Conservation (phyloP, 2,888 invertebrate genomes). For the Fragum whitleyi region DNA sequence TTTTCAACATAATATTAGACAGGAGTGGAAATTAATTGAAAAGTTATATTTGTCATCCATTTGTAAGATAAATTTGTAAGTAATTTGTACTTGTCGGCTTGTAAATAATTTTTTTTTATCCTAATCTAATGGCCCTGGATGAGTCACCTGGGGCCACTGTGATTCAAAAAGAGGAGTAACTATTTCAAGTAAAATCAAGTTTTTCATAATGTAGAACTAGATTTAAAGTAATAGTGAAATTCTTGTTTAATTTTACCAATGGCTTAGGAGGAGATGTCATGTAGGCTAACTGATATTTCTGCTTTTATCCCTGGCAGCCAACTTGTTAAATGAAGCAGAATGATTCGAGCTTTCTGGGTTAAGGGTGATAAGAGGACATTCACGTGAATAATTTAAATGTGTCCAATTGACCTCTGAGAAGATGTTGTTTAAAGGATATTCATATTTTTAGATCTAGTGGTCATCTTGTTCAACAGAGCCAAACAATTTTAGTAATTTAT, state of each 20-base stretch:
- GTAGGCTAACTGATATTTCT: slow-evolving; percentile 16
- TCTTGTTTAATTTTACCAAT: neutral
- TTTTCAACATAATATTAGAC: neutral
- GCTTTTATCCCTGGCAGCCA: neutral
- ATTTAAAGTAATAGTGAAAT: neutral
- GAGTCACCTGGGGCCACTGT: neutral
- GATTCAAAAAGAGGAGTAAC: neutral
- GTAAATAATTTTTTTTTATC: neutral
- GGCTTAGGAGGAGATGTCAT: slow-evolving; percentile 12
- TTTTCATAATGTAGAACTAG: slow-evolving; percentile 1
- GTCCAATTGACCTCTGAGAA: neutral
- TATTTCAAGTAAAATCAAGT: neutral
- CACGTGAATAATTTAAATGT: neutral
- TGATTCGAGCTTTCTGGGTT: neutral
- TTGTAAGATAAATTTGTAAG: neutral
- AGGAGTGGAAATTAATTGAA: neutral
- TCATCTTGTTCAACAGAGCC: slow-evolving; percentile 1
- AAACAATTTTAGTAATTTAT: neutral
- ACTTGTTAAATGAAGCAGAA: neutral
- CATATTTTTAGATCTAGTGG: slow-evolving; percentile 5
- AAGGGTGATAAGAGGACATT: slow-evolving; percentile 4
- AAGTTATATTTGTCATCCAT: slow-evolving; percentile 3
- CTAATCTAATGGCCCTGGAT: neutral
- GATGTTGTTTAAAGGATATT: slow-evolving; percentile 5
- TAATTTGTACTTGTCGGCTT: neutral